These are phyloP conservation scores for Grapholita molesta DNA, from an alignment of 1,140 invertebrate genomes.

Conservation along the genomic window DNA sequence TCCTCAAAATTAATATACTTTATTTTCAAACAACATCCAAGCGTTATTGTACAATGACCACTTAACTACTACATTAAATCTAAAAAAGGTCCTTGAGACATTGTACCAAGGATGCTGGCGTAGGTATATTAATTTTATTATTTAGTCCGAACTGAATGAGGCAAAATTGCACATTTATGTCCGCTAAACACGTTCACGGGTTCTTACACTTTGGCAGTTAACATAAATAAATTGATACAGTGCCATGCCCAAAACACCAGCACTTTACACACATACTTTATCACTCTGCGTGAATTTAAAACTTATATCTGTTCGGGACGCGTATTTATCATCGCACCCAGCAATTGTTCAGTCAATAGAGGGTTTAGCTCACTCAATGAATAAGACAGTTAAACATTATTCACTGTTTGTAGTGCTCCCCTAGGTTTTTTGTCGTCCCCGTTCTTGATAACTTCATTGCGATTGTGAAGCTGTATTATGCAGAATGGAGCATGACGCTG, in stretches of 20 bases:
- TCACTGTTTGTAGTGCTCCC: slow-evolving; percentile 56
- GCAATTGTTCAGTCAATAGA: slow-evolving; percentile 62
- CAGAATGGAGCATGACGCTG: slow-evolving; percentile 24
- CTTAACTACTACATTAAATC: too few species aligned
- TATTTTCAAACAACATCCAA: too few species aligned
- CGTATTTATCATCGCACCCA: slow-evolving; percentile 58
- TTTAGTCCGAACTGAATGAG: too few species aligned
- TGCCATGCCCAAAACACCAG: not conserved
- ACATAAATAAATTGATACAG: not conserved
- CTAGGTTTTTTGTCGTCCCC: slow-evolving; percentile 60
- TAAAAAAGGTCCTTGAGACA: too few species aligned
- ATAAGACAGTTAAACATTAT: slow-evolving; percentile 62
- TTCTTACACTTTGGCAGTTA: too few species aligned
- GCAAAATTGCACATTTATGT: too few species aligned
- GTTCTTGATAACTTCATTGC: slow-evolving; percentile 74
- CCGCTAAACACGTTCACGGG: too few species aligned
- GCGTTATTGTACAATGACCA: too few species aligned
- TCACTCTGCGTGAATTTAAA: not conserved
- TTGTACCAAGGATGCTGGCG: too few species aligned
- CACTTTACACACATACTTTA: not conserved
- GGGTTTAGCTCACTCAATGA: slow-evolving; percentile 67
- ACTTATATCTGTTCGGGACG: not conserved
- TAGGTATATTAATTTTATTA: too few species aligned
- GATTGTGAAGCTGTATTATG: slow-evolving; percentile 38
- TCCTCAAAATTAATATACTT: too few species aligned